These are phyloP conservation scores for Physocephala rufipes DNA, from an alignment of 2,888 invertebrate genomes.

Conservation along the genomic window DNA sequence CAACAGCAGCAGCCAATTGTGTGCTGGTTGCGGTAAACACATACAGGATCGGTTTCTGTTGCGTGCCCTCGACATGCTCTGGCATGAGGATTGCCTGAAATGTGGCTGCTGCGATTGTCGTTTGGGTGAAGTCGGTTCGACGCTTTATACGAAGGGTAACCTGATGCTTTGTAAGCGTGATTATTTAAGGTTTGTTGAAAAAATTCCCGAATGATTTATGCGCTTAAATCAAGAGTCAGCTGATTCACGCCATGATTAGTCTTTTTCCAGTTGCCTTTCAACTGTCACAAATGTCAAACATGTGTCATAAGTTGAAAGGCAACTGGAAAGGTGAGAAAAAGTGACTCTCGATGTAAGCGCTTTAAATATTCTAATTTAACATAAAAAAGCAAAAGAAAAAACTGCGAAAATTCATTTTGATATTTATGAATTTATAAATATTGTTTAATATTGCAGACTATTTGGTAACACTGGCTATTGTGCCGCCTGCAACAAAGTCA, in stretches of 20 bases:
- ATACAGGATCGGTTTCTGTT: slow-evolving; percentile 91
- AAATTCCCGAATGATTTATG: neutral
- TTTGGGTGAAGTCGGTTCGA: slow-evolving; percentile 94
- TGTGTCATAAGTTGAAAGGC: too few relatives aligned
- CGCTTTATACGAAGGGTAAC: slow-evolving; percentile 94
- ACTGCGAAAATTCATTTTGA: neutral
- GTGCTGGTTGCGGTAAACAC: slow-evolving; percentile 93
- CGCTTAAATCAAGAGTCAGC: neutral
- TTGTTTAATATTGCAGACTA: slow-evolving; percentile 69
- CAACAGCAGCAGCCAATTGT: slow-evolving; percentile 73
- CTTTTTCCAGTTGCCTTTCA: too few relatives aligned
- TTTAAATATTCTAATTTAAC: too few relatives aligned
- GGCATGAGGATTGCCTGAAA: slow-evolving; percentile 98
- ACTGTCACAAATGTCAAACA: too few relatives aligned
- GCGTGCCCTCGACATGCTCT: slow-evolving; percentile 91
- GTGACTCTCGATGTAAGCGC: too few relatives aligned
- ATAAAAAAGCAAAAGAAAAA: too few relatives aligned
- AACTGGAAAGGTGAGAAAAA: too few relatives aligned
- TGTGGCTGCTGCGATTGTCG: slow-evolving; percentile 97
- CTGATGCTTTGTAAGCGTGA: slow-evolving; percentile 95
- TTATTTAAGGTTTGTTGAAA: slow-evolving; percentile 87
- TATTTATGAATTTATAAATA: neutral
- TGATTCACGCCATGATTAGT: neutral
- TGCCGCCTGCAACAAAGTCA: slow-evolving; percentile 96
- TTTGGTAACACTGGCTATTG: slow-evolving; percentile 97